Evolutionary conservation across 2,113 vertebrate genomes (phyloP).

Genomic region (Cyanoliseus patagonus): DNA sequence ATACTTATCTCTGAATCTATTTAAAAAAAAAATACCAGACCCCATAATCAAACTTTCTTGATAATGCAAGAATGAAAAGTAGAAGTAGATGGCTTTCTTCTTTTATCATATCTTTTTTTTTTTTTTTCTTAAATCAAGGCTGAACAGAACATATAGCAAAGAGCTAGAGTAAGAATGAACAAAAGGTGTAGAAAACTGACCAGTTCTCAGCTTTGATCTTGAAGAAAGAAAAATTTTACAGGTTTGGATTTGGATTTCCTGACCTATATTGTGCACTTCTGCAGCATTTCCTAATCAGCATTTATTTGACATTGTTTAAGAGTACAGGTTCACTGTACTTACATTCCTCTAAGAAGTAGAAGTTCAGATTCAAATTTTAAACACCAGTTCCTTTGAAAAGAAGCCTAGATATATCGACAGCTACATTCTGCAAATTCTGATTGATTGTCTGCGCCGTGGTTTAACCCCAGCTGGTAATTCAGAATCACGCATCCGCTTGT

Average conservation of each 20-base stretch:
- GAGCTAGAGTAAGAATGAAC: not conserved
- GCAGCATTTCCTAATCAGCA: not conserved
- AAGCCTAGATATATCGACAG: not conserved
- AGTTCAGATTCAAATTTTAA: slow-evolving; percentile 3
- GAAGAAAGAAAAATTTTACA: not conserved
- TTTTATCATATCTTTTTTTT: not conserved
- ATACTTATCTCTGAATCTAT: not conserved
- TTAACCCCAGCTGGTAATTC: not conserved
- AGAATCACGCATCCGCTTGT: not conserved
- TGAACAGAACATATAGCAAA: not conserved
- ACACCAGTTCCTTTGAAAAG: not conserved
- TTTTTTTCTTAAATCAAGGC: not conserved
- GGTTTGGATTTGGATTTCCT: not conserved
- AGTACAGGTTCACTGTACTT: not conserved
- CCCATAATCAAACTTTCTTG: not conserved
- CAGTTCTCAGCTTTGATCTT: not conserved
- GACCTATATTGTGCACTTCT: not conserved
- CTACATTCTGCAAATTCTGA: not conserved
- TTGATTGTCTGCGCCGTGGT: not conserved
- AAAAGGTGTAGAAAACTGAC: not conserved
- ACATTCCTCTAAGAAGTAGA: not conserved
- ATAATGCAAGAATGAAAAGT: not conserved
- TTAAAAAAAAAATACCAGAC: not conserved
- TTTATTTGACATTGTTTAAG: not conserved
- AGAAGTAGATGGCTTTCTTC: not conserved